These are phyloP conservation scores for Apostichopus californicus DNA, from an alignment of 35 echinoderm and acorn worm species.

Conservation along the genomic window DNA sequence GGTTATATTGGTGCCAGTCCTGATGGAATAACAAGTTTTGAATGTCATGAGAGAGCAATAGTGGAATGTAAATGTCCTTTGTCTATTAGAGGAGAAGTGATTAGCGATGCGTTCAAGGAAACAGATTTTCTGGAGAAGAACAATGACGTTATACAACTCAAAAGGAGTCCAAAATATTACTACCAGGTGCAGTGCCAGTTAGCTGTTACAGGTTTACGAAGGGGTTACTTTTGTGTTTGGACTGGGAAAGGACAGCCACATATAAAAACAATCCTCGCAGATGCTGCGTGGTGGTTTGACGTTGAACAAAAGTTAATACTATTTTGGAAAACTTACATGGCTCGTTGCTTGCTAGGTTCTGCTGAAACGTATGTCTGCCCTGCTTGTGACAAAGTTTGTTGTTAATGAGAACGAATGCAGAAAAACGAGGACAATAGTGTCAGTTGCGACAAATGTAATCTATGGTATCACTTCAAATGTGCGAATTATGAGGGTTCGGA, in stretches of 20 bases:
- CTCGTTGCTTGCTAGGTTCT: background rate
- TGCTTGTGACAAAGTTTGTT: conserved; percentile 21
- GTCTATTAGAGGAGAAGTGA: too few relatives aligned
- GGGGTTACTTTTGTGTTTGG: conserved; percentile 32
- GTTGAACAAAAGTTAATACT: too few relatives aligned
- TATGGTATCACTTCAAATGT: conserved; percentile 19
- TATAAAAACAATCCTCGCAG: background rate
- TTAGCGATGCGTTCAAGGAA: too few relatives aligned
- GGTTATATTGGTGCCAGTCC: too few relatives aligned
- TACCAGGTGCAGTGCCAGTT: background rate
- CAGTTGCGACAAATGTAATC: conserved; percentile 2
- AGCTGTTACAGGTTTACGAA: background rate
- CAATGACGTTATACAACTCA: too few relatives aligned
- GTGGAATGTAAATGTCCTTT: too few relatives aligned
- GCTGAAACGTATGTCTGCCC: conserved; percentile 10
- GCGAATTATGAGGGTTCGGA: conserved; percentile 1
- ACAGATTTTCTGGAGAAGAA: too few relatives aligned
- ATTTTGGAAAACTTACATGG: background rate
- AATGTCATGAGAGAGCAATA: too few relatives aligned
- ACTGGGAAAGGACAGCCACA: background rate
- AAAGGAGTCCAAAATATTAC: too few relatives aligned
- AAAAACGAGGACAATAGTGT: background rate
- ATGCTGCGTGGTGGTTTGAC: too few relatives aligned
- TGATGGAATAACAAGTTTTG: too few relatives aligned
- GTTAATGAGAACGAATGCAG: conserved; percentile 3